Evolutionary conservation across 37 sponge, comb jelly and placozoan genomes (phyloP).

Genomic region (Halisarca cf. caerulea): DNA sequence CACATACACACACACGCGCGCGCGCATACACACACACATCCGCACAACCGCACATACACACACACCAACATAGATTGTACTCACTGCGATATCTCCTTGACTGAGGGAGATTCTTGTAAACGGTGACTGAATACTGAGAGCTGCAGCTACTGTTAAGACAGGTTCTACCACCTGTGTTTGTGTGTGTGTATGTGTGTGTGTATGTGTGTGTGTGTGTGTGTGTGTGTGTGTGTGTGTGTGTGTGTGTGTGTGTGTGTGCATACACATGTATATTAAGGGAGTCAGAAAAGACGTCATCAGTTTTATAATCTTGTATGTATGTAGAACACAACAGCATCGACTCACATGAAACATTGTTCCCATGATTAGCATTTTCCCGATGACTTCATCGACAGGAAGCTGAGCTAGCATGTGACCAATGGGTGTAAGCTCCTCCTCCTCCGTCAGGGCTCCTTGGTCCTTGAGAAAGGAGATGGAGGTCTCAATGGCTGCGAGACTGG

Average conservation of each 20-base stretch:
- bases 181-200: too few relatives aligned
- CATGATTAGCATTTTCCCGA: constrained; percentile 95
- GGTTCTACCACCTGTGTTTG: constrained; percentile 79
- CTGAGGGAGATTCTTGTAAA: constrained; percentile 64
- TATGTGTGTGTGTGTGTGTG: too few relatives aligned
- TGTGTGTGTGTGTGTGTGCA: too few relatives aligned
- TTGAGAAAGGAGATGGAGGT: constrained; percentile 68
- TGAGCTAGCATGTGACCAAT: constrained; percentile 89
- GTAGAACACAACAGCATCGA: neutral
- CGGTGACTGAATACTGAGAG: constrained; percentile 90
- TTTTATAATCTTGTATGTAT: neutral
- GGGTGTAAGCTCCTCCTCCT: constrained; percentile 63
- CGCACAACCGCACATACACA: too few relatives aligned
- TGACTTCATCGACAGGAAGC: constrained; percentile 91
- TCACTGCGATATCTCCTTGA: constrained; percentile 56
- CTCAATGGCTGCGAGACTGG: constrained; percentile 65
- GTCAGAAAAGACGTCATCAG: too few relatives aligned
- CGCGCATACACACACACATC: too few relatives aligned
- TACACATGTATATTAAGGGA: too few relatives aligned
- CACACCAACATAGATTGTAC: too few relatives aligned
- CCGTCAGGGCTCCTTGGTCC: constrained; percentile 74
- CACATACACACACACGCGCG: too few relatives aligned
- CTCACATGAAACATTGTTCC: constrained; percentile 83
- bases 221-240: too few relatives aligned
- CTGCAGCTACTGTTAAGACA: constrained; percentile 85